phyloP scores from a whole-genome alignment of 2,113 vertebrate species.

The Sinosuthora webbiana region DNA sequence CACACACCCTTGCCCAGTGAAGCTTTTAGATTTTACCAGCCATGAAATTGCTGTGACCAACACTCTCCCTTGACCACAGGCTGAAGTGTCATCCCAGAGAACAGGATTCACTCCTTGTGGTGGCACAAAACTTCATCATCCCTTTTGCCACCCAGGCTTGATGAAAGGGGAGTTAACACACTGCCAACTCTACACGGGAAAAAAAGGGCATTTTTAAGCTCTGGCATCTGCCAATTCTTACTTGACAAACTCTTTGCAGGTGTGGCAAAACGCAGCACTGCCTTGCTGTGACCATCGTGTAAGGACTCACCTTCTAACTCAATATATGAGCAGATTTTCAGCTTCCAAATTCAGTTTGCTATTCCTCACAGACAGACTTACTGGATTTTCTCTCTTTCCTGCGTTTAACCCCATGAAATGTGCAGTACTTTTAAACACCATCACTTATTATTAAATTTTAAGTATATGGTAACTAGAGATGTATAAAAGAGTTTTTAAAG shows the following conservation, averaged over 20 bases:
- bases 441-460: neutral
- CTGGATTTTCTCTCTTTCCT: neutral
- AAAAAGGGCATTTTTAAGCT: neutral
- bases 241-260: neutral
- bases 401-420: neutral
- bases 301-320: neutral
- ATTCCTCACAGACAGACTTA: neutral
- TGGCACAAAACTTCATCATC: neutral
- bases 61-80: neutral
- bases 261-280: neutral
- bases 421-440: neutral
- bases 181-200: neutral
- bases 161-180: neutral
- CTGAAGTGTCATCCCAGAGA: neutral
- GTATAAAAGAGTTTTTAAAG: neutral
- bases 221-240: neutral
- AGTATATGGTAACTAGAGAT: neutral
- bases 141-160: neutral
- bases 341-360: neutral
- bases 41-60: neutral
- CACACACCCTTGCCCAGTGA: neutral
- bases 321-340: neutral
- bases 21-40: conserved; percentile 1
- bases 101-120: neutral
- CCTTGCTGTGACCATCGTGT: neutral